phyloP scores from a whole-genome alignment of 1,140 invertebrate genomes.

The Drosophila teissieri region DNA sequence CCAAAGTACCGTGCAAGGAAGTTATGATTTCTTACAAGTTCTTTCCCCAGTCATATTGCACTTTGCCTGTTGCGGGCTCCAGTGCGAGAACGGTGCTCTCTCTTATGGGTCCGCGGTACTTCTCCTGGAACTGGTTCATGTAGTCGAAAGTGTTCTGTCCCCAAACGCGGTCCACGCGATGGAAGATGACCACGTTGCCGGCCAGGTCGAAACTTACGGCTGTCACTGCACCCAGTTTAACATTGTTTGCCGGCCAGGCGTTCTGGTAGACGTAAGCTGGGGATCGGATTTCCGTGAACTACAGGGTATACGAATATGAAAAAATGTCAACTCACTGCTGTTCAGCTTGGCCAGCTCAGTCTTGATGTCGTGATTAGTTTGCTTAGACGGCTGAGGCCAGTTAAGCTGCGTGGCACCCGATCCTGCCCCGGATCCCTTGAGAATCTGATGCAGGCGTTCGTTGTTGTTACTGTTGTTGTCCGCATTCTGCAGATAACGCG shows the following conservation, averaged over 20 bases:
- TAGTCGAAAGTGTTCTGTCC: conserved; percentile 87
- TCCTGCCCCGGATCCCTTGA: conserved; percentile 65
- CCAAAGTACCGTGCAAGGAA: too few species aligned
- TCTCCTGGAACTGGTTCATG: conserved; percentile 87
- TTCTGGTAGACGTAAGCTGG: conserved; percentile 76
- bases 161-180: conserved; percentile 92
- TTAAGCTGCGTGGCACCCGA: conserved; percentile 42
- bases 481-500: conserved; percentile 59
- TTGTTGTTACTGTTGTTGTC: conserved; percentile 37
- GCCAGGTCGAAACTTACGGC: conserved; percentile 90
- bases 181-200: conserved; percentile 93
- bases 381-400: conserved; percentile 66
- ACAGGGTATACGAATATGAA: not conserved
- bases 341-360: conserved; percentile 76
- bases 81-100: conserved; percentile 91
- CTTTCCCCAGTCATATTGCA: conserved; percentile 91
- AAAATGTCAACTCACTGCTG: conserved; percentile 53
- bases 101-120: conserved; percentile 88
- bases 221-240: conserved; percentile 90
- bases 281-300: not conserved
- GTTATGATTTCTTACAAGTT: conserved; percentile 87
- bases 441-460: conserved; percentile 73
- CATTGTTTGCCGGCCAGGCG: conserved; percentile 86
- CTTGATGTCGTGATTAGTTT: conserved; percentile 60
- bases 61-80: conserved; percentile 88